phyloP scores from a whole-genome alignment of 2,888 invertebrate species.

The Clistopyga incitator region DNA sequence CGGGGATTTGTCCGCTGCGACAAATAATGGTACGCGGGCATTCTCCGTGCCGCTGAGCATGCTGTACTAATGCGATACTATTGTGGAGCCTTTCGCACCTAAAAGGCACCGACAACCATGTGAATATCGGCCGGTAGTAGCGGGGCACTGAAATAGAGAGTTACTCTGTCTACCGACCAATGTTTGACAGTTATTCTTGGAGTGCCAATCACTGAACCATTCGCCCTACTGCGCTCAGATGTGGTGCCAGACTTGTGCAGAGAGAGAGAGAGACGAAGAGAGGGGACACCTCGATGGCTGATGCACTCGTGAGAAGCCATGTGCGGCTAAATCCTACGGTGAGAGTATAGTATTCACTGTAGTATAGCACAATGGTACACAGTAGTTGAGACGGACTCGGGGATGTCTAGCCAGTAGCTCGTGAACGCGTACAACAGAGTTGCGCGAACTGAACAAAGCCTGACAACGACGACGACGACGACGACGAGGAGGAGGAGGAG shows the following conservation, averaged over 20 bases:
- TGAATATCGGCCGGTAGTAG: conserved; percentile 3
- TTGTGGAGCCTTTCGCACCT: not conserved
- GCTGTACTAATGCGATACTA: not conserved
- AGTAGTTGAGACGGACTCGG: conserved; percentile 60
- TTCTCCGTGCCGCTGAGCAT: not conserved
- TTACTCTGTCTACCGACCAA: not conserved
- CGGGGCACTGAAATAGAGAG: not conserved
- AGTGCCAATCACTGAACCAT: conserved; percentile 16
- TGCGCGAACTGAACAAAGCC: conserved; percentile 62
- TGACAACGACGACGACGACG: conserved; percentile 49
- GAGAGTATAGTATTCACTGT: conserved; percentile 2
- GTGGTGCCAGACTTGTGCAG: conserved; percentile 36
- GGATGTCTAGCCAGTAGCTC: conserved; percentile 53
- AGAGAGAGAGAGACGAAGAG: conserved; percentile 1
- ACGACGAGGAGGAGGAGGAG: conserved; percentile 48
- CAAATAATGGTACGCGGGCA: conserved; percentile 14
- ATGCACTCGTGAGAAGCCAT: conserved; percentile 61
- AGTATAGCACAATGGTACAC: conserved; percentile 46
- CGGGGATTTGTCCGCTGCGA: conserved; percentile 15
- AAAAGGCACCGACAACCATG: not conserved
- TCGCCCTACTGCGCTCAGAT: not conserved
- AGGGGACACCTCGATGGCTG: conserved; percentile 31
- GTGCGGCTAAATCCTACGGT: conserved; percentile 52
- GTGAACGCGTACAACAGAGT: conserved; percentile 56
- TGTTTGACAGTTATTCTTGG: not conserved